Base-by-base conservation (phyloP, 1,140 invertebrate species). In the Achatina immaculata region DNA sequence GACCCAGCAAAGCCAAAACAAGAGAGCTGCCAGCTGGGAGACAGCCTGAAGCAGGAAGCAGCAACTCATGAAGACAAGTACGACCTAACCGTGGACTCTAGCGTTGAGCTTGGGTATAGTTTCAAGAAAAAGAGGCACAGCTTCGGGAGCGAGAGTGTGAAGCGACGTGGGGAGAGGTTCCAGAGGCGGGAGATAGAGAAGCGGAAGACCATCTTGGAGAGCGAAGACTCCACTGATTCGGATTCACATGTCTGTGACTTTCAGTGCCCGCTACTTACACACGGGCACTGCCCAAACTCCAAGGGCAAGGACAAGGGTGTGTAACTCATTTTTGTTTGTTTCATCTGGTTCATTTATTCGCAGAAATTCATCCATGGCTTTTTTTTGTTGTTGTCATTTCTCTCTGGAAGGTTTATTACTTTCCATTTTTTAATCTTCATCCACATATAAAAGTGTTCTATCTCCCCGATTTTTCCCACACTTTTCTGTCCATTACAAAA, bases 61-160 rank as follows among this genome's bases (percentile, higher is more conserved):
- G 3, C 2, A 4, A 16, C 1, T 7, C 28, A 62, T 62, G 58
- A 62, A 62, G 42, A 0, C 24, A 2, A 71, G n/a, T 71, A 71
- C 40, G 36, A 71, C 19, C n/a, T 71, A 21, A 71, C 68, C 7
- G 42, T 71, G 21, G 71, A 73, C 31, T 48, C 42, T 6, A 31
- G 42, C 21, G 71, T 73, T 21, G 71, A 73, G 34, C 71, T 71
- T 6, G 71, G 71, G 4, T 40, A 21, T 11, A 62, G 55, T 21
- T 76, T 76, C n/a, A n/a, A 55, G 36, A 55, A 43, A 7, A 76
- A 65, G 28, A 36, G 74, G 16, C 9, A 45, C 34, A 76, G 74
- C 24, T 76, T 76, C n/a, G 74, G 74, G 11, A 74, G 71, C 36
- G 79, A 74, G 45, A 62, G 55, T 4, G 45, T 65, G 43, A 81